Evolutionary conservation across 2,113 vertebrate genomes (phyloP), one percentile per base, ranked within the genome.

Genomic region (Halcyon senegalensis): DNA sequence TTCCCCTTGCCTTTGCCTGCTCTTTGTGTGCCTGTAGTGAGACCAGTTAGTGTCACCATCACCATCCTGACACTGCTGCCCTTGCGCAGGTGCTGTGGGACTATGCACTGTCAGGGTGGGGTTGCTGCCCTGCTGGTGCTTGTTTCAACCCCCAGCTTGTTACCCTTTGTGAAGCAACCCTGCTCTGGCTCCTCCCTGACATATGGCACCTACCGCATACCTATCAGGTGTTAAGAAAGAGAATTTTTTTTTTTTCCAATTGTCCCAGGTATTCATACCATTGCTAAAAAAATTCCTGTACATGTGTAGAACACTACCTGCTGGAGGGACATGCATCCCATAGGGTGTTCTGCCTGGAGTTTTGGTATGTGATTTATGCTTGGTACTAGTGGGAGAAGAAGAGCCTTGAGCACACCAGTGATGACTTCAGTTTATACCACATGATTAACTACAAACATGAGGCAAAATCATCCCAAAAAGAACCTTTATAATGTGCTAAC

Each of bases 181-280:
- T 72, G 7, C 19, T 80, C 48, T 59, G 14, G 5, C 14, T 89
- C 19, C 28, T 86, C 21, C 17, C 16, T 72, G 37, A 63, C 12
- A 39, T 5, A 4, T 53, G 15, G 31, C 25, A 68, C 4, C 28
- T 74, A 39, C 6, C 7, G 51, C 18, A 28, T 67, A 39, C 17
- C 8, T 64, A 41, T 37, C 4, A 44, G 30, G 6, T 33, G 17
- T 48, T 66, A 75, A 41, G 43, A 87, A 89, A 73, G 1, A 53
- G 12, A 11, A 13, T 43, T 43, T 8, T 10, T 11, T 18, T 66
- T 77, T 80, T 20, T 16, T 1, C 4, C 3, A 13, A 0, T 5
- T 67, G 2, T 55, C 10, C 39, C 16, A 46, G 4, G 3, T 79
- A n/a, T 19, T 33, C 24, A 35, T 1, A 0, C 2, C 5, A 17